A percentile compares a stretch with the other conserved stretches of the same genome.
Conservation (phyloP, 2,888 invertebrate genomes). For the Pimpla rufipes region DNA sequence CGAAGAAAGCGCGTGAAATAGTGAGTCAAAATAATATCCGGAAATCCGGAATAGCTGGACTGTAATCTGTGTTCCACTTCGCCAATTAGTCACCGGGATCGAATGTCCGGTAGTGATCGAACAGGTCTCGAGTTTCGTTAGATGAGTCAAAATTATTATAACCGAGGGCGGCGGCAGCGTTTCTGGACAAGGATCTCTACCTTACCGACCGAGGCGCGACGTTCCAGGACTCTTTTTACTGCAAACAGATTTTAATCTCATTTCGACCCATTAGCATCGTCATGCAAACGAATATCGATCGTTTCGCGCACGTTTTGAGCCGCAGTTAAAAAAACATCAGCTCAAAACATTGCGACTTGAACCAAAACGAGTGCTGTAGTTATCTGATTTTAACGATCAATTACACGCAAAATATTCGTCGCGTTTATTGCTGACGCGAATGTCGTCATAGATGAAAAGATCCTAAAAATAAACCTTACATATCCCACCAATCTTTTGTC, state of each 20-base stretch:
- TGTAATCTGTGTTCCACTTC: not conserved
- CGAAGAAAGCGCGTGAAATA: slow-evolving; percentile 10
- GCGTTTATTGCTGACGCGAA: not conserved
- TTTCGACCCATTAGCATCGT: too few relatives aligned
- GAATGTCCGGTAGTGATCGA: not conserved
- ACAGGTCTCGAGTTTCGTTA: not conserved
- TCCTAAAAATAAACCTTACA: not conserved
- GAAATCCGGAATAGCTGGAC: slow-evolving; percentile 8
- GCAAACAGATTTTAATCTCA: too few relatives aligned
- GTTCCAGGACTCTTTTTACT: too few relatives aligned
- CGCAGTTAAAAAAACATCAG: too few relatives aligned
- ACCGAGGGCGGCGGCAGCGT: too few relatives aligned
- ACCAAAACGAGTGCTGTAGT: too few relatives aligned
- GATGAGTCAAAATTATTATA: not conserved
- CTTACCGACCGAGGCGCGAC: too few relatives aligned
- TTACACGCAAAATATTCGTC: not conserved
- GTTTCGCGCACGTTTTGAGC: too few relatives aligned
- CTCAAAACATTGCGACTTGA: too few relatives aligned
- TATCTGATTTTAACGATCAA: too few relatives aligned
- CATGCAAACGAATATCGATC: too few relatives aligned
- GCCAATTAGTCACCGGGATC: not conserved
- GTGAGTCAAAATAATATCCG: slow-evolving; percentile 47
- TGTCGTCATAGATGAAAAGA: not conserved
- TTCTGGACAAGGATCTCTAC: too few relatives aligned
- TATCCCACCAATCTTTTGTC: not conserved